Base-by-base conservation (phyloP, 2,113 vertebrate species). In the Siniperca knerii region DNA sequence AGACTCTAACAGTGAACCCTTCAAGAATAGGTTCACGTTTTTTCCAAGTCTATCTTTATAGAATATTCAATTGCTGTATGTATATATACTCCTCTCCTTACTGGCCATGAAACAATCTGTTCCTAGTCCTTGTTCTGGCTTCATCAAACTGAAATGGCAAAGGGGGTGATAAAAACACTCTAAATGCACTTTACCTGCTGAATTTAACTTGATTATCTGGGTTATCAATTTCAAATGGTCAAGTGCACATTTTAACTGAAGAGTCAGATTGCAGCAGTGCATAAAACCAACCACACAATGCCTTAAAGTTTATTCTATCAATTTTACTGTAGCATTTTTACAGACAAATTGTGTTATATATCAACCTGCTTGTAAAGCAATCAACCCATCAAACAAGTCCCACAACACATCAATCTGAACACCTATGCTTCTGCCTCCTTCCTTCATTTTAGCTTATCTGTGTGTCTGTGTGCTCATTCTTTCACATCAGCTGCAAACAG, bases 331-430 rank as follows among this genome's bases (percentile, higher is more conserved):
- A 2, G 0, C 6, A 54, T 85, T 44, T 57, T 37, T 64, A 71
- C 23, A 65, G 40, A 62, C n/a, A 61, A 5, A 6, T 50, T 5
- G 21, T 23, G 21, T 50, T 8, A n/a, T 82, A 18, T 57, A 4
- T 68, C 60, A 79, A 35, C n/a, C 57, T 81, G 9, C 25, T 62
- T 68, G 23, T 52, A 67, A 73, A 83, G 35, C n/a, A 67, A 37
- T 78, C 25, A 55, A 61, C 37, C 20, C 2, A 0, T 66, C 55
- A 16, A 42, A 40, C 37, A 42, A 55, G 48, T 83, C 23, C 33
- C 8, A 5, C 18, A 71, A 48, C 57, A 65, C 52, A 86, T 86
- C 81, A 69, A 7, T 84, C 69, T 61, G 57, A 70, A 46, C 58
- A 21, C 46, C 21, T 58, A 21, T 18, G 9, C 21, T 50, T 75